Evolutionary conservation across 2,797 vertebrate genomes (phyloP).

Genomic region (Pteropus rufus): DNA sequence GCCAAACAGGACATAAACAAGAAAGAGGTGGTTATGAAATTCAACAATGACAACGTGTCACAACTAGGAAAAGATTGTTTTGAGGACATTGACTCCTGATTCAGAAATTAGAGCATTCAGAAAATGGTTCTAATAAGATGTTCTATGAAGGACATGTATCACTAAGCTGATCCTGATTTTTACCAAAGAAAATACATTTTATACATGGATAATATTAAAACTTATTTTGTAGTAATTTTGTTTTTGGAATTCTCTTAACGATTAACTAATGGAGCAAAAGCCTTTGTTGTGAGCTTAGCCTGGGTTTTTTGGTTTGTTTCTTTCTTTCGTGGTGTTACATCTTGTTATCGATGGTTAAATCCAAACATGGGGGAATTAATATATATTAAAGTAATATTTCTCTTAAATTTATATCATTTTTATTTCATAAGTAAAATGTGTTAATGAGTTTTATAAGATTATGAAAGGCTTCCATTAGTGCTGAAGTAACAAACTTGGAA

Average conservation of each 20-base stretch:
- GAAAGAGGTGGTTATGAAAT: not conserved
- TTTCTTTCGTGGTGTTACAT: not conserved
- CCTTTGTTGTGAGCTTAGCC: not conserved
- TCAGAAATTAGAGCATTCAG: not conserved
- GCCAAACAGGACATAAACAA: not conserved
- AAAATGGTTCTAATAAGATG: not conserved
- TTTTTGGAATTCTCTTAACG: not conserved
- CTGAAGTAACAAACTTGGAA: conserved; percentile 17
- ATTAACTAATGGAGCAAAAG: not conserved
- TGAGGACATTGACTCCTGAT: not conserved
- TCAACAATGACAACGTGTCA: accelerated
- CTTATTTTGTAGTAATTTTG: not conserved
- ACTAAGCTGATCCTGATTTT: not conserved
- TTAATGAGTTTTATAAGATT: conserved; percentile 13
- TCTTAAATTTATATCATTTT: conserved; percentile 33
- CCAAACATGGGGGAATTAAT: conserved; percentile 27
- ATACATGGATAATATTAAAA: not conserved
- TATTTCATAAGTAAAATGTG: conserved; percentile 29
- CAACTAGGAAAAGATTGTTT: not conserved
- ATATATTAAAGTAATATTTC: not conserved
- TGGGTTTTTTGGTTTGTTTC: not conserved
- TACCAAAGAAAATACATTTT: not conserved
- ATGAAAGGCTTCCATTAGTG: conserved; percentile 19
- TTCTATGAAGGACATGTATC: not conserved
- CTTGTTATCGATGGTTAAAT: conserved; percentile 32